Evolutionary conservation across 2,113 vertebrate genomes (phyloP), one percentile per base, ranked within the genome.

Genomic region (Panurus biarmicus): DNA sequence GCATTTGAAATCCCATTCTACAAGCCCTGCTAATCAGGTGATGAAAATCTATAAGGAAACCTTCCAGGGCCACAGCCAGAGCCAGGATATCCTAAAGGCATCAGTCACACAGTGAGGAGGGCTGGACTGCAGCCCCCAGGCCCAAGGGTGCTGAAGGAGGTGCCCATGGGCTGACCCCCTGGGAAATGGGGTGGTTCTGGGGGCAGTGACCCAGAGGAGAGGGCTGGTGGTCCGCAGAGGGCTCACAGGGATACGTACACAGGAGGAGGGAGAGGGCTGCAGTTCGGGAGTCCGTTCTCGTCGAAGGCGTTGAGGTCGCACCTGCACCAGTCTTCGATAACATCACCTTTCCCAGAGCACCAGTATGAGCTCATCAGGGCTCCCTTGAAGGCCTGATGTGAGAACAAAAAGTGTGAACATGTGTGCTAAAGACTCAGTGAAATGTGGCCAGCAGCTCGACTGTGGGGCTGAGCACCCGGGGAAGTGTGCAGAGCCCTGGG

Each of bases 301-400:
- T 99, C 99, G 85, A 99, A 99, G 95, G 99, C 99, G 80, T 97
- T 99, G 96, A 99, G 98, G 98, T 99, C 99, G 91, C 99, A 99
- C 95, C 99, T 96, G 97, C 99, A 99, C 99, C 99, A 99, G 98
- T 99, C 99, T 94, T 99, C 99, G 67, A 99, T 99, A 96, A 99
- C 99, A 91, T 99, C 99, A 77, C 99, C 99, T 97, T 99, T 99
- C 94, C 99, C 99, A 4, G 98, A 99, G 96, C 99, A 99, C 99
- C 99, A 99, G 97, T 99, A 99, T 94, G 98, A 99, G 97, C 99
- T 99, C 99, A 99, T 99, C 93, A 99, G 98, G 85, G 99, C 99
- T 51, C 97, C 99, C 97, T 97, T 99, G 98, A 99, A 99, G 96
- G 98, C 98, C 99, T 99, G 98, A 75, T 5, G 77, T 48, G 64